Evolutionary conservation across 1,140 invertebrate species (phyloP), one percentile per base, ranked within the genome.

Genomic region (Dolichoris vasculosae): DNA sequence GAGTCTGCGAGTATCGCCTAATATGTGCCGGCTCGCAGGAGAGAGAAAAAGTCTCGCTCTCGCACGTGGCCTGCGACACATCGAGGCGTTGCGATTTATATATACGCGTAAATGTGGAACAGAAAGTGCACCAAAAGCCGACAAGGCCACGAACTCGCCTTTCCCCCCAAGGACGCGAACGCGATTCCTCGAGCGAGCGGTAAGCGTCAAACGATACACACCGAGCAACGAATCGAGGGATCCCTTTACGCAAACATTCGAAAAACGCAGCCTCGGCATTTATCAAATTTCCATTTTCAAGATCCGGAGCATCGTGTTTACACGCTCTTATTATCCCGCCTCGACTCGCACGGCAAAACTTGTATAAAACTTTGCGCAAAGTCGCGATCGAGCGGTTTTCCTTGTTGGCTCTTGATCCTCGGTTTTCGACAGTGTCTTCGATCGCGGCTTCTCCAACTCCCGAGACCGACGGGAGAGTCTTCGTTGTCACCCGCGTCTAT

Each of bases 101-200:
- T 80, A 80, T 64, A 80, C 35, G 8, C 59, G 23, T 48, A 55
- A 63, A 79, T 38, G 35, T 63, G 46, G 51, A 55, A 81, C 79
- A 81, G 63, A 81, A 81, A 81, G 79, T 81, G 40, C 79, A 69
- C 55, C 30, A 38, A 79, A 59, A 55, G 46, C 17, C 79, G 63
- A n/a, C 79, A 81, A 81, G 79, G 79, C 43, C 63, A 30, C 20
- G 51, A 59, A 79, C 77, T 63, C 51, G 51, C 63, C 38, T 67
- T 81, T 81, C n/a, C n/a, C n/a, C n/a, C 59, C 59, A 81, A 81
- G 79, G 79, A 81, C 63, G 55, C n/a, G 51, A 64, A 43, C 43
- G 38, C 55, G 20, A 46, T 64, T 64, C 35, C 35, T 63, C 55
- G 77, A 35, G 20, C n/a, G 77, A 26, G 3, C 35, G 30, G 23